Evolutionary conservation across 2,797 vertebrate genomes (phyloP).

Genomic region (Eidolon dupreanum): DNA sequence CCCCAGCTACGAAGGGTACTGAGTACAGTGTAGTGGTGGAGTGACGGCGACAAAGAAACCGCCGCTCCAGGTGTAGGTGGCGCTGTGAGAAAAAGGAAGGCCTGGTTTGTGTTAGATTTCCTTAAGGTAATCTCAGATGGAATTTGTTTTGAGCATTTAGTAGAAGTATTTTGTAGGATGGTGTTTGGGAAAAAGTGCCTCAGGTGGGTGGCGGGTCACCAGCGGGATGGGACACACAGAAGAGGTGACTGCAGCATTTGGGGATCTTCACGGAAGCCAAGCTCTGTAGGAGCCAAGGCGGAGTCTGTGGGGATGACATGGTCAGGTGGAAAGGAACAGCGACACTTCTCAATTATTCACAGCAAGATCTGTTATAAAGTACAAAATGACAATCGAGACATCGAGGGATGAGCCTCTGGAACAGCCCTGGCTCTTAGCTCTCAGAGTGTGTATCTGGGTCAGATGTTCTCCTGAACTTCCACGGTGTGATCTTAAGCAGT

Average conservation of each 20-base stretch:
- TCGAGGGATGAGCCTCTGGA: neutral
- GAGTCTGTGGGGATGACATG: neutral
- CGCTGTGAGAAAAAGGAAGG: accelerated
- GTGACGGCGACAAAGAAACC: accelerated
- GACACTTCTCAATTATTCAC: constrained; percentile 24
- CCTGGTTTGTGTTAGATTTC: neutral
- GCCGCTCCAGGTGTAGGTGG: neutral
- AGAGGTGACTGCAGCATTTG: neutral
- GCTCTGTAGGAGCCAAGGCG: neutral
- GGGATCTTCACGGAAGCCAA: neutral
- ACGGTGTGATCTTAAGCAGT: neutral
- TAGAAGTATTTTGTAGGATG: neutral
- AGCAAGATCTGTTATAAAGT: constrained; percentile 42
- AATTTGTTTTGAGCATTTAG: neutral
- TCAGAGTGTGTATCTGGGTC: neutral
- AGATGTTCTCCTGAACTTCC: neutral
- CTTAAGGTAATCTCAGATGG: neutral
- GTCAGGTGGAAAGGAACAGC: neutral
- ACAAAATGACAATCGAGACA: neutral
- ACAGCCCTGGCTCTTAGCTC: neutral
- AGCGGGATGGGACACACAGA: neutral
- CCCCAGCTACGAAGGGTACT: neutral
- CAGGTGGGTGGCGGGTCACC: neutral
- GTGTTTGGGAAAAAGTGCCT: neutral
- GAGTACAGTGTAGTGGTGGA: accelerated